phyloP scores from a whole-genome alignment of 2,797 vertebrate genomes.

The Hydrolagus colliei region DNA sequence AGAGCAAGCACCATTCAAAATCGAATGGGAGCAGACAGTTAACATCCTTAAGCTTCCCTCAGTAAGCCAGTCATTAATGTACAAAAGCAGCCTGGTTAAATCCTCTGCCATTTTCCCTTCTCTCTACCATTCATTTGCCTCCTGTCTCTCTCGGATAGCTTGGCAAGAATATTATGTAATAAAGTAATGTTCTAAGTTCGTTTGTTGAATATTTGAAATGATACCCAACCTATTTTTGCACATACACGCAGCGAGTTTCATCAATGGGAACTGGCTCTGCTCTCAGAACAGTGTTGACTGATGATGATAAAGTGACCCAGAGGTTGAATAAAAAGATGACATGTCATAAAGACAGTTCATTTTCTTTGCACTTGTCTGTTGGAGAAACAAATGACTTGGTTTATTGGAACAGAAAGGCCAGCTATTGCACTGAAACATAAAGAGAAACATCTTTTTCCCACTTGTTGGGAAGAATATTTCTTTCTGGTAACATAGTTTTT shows the following conservation, averaged over 20 bases:
- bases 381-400: background rate
- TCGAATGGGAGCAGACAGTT: background rate
- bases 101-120: background rate
- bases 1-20: background rate
- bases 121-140: background rate
- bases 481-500: background rate
- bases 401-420: background rate
- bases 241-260: background rate
- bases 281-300: background rate
- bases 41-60: background rate
- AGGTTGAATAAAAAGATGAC: background rate
- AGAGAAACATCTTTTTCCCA: no score
- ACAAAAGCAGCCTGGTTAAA: background rate
- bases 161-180: no score
- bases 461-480: background rate
- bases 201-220: no score
- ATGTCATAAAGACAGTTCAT: background rate
- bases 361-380: background rate
- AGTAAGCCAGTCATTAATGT: background rate
- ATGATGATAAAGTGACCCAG: background rate
- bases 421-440: background rate
- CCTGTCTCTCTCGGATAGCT: background rate
- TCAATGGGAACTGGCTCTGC: background rate
- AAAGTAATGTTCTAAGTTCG: no score
- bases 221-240: background rate